Conservation (phyloP, 2,113 vertebrate genomes). For the Oreochromis spilurus region DNA sequence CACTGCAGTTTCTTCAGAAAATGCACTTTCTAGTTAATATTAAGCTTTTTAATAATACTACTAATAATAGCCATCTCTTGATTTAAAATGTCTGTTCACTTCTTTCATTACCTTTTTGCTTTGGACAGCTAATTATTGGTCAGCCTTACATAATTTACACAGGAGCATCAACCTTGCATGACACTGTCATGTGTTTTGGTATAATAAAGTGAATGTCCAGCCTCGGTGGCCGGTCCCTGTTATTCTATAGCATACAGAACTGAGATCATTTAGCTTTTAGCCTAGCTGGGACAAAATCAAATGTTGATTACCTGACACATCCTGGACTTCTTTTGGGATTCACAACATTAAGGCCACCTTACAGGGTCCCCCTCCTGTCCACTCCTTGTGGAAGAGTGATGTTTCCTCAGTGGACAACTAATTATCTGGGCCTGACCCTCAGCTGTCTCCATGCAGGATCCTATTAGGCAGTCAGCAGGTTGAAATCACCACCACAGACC, state of each 20-base stretch:
- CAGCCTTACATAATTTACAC: slow-evolving; percentile 28
- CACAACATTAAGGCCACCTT: slow-evolving; percentile 39
- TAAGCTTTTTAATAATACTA: background rate
- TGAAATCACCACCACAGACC: slow-evolving; percentile 74
- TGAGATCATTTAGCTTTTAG: slow-evolving; percentile 5
- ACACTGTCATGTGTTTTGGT: slow-evolving; percentile 22
- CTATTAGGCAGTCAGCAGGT: slow-evolving; percentile 91
- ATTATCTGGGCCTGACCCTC: slow-evolving; percentile 90
- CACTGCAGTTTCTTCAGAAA: no score
- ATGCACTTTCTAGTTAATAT: no score
- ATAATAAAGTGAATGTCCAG: slow-evolving; percentile 33
- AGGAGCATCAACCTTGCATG: slow-evolving; percentile 21
- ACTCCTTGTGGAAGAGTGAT: slow-evolving; percentile 61
- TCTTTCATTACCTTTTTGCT: background rate
- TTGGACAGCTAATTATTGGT: slow-evolving; percentile 54
- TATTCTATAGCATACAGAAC: slow-evolving; percentile 9
- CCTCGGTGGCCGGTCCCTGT: slow-evolving; percentile 11
- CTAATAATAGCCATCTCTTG: background rate
- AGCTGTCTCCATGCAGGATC: slow-evolving; percentile 94
- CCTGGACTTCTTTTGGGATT: slow-evolving; percentile 50
- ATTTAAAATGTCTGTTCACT: background rate
- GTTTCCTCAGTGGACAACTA: slow-evolving; percentile 89
- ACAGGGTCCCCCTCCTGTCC: slow-evolving; percentile 52
- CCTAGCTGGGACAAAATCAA: slow-evolving; percentile 28
- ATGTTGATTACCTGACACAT: slow-evolving; percentile 56